Evolutionary conservation across 2,797 vertebrate species (phyloP), one percentile per base, ranked within the genome.

Genomic region (Crax fasciolata): DNA sequence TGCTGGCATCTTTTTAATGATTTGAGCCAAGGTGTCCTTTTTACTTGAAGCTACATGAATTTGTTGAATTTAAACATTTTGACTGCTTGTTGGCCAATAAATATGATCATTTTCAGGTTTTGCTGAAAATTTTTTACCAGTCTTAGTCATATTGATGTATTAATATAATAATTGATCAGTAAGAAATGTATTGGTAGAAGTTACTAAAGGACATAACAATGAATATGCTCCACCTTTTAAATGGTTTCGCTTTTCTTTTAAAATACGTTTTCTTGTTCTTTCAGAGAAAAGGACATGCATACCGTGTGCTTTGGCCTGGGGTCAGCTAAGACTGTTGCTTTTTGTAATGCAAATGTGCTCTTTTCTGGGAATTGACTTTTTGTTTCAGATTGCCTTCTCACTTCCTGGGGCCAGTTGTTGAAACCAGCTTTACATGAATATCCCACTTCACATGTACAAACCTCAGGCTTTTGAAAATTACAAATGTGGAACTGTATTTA

Each of bases 271-370:
- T 71, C 23, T 52, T 44, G 7, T 66, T 16, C n/a, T 89, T 95
- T 90, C 11, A 25, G 63, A 58, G 41, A 16, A 85, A 76, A 67
- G 28, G 30, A 19, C 59, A 73, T 57, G 63, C 41, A 27, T 82
- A 12, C 27, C 13, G 10, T n/a, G 10, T 73, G 30, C 20, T 11
- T 8, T 87, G 59, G 49, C 52, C 52, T 62, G 51, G 41, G 89
- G 27, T 83, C 65, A 65, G 28, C 1, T 3, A 79, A 93, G 39
- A 58, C 67, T 7, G 2, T 80, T 85, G 44, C 20, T 80, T 92
- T 93, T 89, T 95, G 62, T 78, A 75, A 81, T 93, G 87, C 66
- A 93, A 92, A 75, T 84, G 43, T 14, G 41, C 70, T 87, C 55
- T 91, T 91, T 89, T 90, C 61, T 76, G 54, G 28, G 58, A 83